Conservation (phyloP, 2,113 vertebrate species). For the Tilapia sparmanii region DNA sequence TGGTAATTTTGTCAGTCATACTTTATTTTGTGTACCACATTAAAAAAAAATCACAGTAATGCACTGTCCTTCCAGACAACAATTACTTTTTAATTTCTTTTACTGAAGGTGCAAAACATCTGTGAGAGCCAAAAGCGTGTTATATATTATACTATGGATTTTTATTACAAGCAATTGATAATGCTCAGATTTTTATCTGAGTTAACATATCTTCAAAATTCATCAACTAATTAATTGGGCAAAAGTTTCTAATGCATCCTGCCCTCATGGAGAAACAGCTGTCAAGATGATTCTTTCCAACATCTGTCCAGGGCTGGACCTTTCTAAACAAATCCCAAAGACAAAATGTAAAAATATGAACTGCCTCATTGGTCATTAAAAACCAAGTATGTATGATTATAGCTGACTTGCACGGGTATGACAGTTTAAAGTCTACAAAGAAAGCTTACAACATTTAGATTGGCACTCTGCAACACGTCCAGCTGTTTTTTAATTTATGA, state of each 20-base stretch:
- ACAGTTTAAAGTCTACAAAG: background rate
- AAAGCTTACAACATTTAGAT: background rate
- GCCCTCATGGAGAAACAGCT: background rate
- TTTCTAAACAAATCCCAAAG: background rate
- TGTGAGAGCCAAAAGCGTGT: background rate
- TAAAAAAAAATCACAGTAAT: background rate
- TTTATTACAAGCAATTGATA: background rate
- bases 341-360: background rate
- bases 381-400: background rate
- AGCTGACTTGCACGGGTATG: background rate
- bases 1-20: background rate
- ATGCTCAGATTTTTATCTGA: too few species aligned
- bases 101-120: background rate
- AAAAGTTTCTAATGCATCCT: background rate
- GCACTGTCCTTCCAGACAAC: background rate
- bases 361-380: background rate
- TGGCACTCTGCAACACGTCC: background rate
- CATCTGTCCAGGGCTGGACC: background rate
- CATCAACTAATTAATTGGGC: background rate
- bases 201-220: background rate
- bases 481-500: background rate
- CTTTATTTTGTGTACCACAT: background rate
- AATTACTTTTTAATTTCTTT: background rate
- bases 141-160: background rate
- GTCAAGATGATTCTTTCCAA: background rate